phyloP scores from a whole-genome alignment of 2,888 invertebrate species.

The Caprella mutica region DNA sequence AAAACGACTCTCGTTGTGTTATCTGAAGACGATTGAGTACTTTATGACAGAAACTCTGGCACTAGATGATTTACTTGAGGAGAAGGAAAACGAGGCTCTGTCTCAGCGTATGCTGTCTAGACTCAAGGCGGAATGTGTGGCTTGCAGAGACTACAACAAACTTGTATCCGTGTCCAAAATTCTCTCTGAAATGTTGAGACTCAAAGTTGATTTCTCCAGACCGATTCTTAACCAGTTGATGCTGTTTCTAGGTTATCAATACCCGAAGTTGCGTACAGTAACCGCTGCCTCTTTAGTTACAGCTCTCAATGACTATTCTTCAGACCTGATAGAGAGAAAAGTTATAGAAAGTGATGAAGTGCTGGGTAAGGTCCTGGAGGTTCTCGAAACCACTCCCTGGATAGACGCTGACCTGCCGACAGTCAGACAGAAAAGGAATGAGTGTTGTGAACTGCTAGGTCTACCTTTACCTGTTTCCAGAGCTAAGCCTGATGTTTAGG shows the following conservation, averaged over 20 bases:
- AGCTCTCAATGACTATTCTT: slow-evolving; percentile 30
- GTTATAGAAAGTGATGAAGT: slow-evolving; percentile 9
- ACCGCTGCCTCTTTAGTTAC: slow-evolving; percentile 29
- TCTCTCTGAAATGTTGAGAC: slow-evolving; percentile 68
- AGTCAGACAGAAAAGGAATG: slow-evolving; percentile 19
- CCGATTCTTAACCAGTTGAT: slow-evolving; percentile 55
- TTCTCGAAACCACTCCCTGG: slow-evolving; percentile 30
- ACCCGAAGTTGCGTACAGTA: slow-evolving; percentile 27
- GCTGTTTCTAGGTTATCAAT: slow-evolving; percentile 61
- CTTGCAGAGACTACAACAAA: slow-evolving; percentile 70
- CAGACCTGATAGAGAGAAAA: slow-evolving; percentile 1
- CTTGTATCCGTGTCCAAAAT: slow-evolving; percentile 74
- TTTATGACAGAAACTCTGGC: too few species aligned
- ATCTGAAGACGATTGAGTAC: too few species aligned
- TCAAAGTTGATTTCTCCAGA: slow-evolving; percentile 13
- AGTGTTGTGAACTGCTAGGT: slow-evolving; percentile 17
- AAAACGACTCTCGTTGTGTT: too few species aligned
- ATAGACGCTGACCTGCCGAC: slow-evolving; percentile 26
- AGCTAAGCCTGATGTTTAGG: too few species aligned
- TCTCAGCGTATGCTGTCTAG: slow-evolving; percentile 57
- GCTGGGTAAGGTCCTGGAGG: slow-evolving; percentile 20
- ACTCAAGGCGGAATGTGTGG: slow-evolving; percentile 62
- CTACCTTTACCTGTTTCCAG: slow-evolving; percentile 20
- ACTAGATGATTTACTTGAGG: too few species aligned
- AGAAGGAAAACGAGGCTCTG: slow-evolving; percentile 52